Evolutionary conservation across 1,140 invertebrate genomes (phyloP), one percentile per base, ranked within the genome.

Genomic region (Brachionus rubens): DNA sequence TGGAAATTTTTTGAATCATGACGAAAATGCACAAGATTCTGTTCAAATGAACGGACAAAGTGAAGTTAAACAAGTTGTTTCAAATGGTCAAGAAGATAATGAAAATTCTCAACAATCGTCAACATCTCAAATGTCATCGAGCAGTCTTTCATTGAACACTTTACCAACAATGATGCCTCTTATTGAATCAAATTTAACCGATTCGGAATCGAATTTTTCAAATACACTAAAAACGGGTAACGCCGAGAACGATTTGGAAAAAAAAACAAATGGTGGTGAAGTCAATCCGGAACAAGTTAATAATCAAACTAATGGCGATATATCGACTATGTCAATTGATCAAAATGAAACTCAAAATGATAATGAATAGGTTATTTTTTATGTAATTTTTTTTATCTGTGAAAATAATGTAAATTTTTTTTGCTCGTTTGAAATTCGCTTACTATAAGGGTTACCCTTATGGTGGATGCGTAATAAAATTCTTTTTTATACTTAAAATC

Each of bases 11-110:
- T 24, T 72, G 14, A 72, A 54, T 54, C 50, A 72, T 41, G 68
- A 72, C 50, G 68, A 72, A 72, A 72, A 72, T 40, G 47, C 68
- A 0, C 68, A 72, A 54, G 68, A 72, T 72, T 72, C 68, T 7
- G 40, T 48, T 3, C 33, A 65, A 65, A 43, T 43, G 5, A 65
- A 41, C 24, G 36, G 41, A 24, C 16, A 24, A 1, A 1, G 36
- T 0, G 43, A 43, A 12, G 40, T 21, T n/a, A 48, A 72, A 14
- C 59, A 65, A 24, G 10, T 10, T 14, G 33, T 9, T 7, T 1
- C 3, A n/a, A 59, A 59, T 59, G 28, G 30, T 6, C 54, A 59
- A 59, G 54, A 70, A 19, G 46, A 72, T 72, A 16, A 72, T 21
- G 68, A 72, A 28, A 72, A 72, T 41, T 72, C 68, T n/a, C 59